Evolutionary conservation across 2,888 invertebrate genomes (phyloP).

Genomic region (Neocrepidodera transversa): DNA sequence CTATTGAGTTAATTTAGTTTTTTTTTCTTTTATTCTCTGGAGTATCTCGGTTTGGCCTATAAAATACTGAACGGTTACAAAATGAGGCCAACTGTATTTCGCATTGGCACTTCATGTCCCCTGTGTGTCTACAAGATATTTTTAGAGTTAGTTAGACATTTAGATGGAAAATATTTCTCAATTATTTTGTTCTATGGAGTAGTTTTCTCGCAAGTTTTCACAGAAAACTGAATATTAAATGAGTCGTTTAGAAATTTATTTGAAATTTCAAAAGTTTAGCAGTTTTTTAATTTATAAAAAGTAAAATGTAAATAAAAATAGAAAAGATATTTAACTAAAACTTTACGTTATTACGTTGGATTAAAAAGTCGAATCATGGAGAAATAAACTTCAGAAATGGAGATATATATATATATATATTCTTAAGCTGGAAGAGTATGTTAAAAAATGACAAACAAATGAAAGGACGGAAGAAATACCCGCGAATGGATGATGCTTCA

Average conservation of each 20-base stretch:
- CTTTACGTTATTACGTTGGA: too few relatives aligned
- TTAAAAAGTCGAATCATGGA: too few relatives aligned
- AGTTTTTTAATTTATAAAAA: neutral
- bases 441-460: too few relatives aligned
- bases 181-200: neutral
- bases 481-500: neutral
- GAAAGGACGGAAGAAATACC: too few relatives aligned
- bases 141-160: neutral
- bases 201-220: neutral
- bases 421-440: too few relatives aligned
- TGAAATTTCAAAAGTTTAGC: neutral
- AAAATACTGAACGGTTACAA: slow-evolving; percentile 11
- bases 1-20: too few relatives aligned
- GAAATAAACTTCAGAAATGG: too few relatives aligned
- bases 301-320: neutral
- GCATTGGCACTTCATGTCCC: slow-evolving; percentile 10
- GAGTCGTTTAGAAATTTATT: too few relatives aligned
- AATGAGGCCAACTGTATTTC: slow-evolving; percentile 8
- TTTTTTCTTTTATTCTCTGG: neutral
- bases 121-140: slow-evolving; percentile 8
- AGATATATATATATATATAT: too few relatives aligned
- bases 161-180: neutral
- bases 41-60: neutral
- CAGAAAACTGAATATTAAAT: too few relatives aligned
- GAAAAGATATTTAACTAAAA: too few relatives aligned